Base-by-base conservation (phyloP, 2,888 invertebrate species). In the Strigamia crassipes region DNA sequence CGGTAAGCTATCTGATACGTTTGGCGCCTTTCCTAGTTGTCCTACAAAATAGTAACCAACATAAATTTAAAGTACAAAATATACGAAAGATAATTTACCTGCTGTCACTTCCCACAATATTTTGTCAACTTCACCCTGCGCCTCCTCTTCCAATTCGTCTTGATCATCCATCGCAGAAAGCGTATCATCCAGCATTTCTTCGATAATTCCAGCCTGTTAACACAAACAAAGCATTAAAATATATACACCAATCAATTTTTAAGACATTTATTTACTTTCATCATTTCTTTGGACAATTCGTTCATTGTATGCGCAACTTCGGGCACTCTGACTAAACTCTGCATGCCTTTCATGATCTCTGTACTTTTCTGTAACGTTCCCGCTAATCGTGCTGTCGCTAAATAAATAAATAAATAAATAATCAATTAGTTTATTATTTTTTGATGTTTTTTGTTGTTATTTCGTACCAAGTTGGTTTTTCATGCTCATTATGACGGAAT, bases 261-360 rank as follows among this genome's bases (percentile, higher is more conserved):
- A 34, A 8, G 9, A 9, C 23, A n/a, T 10, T 18, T 80, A 27
- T 83, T 84, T 85, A 90, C 90, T 87, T 93, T 94, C 96, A 97
- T 99, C 99, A 99, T 99, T 90, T 99, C 99, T 87, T 95, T 96
- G 1, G 98, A 97, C 90, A 99, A 90, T 85, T 98, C 98, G 86
- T 96, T 93, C 99, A 99, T 99, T 0, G 96, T 97, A 61, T 93
- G 93, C 0, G 97, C 95, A 3, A 99, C 92, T 88, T 99, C 99
- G 0, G 97, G 97, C 18, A 98, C 91, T 84, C 94, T 92, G 2
- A 99, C 90, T 9, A 99, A 89, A 6, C 93, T 92, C 87, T 98
- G 97, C 97, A 99, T 99, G 0, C 96, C 94, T 89, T 95, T 94
- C 99, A 99, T 99, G 0, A 99, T 98, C 90, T 98, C 97, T 1